These are phyloP conservation scores for Corythoichthys intestinalis DNA, from an alignment of 2,113 vertebrate genomes.

Conservation along the genomic window DNA sequence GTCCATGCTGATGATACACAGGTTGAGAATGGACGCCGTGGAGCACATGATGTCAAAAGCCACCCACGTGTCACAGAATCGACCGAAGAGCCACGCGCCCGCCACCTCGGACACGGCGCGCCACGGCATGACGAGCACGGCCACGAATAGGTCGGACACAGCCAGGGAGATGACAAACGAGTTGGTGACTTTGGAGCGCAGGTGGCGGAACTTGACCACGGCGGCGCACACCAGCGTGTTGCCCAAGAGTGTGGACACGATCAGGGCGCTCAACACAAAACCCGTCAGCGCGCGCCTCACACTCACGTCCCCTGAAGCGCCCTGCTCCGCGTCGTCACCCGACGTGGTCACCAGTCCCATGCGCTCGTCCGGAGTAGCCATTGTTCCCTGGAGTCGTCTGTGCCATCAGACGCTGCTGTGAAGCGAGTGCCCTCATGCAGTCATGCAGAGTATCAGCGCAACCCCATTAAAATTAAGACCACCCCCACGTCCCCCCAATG, in stretches of 20 bases:
- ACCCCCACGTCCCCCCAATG: too few species aligned
- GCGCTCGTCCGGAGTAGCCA: background rate
- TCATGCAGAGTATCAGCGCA: background rate
- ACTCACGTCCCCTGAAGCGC: constrained; percentile 15
- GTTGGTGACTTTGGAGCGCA: constrained; percentile 76
- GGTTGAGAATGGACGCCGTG: constrained; percentile 77
- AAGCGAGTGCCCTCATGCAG: background rate
- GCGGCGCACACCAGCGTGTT: constrained; percentile 73
- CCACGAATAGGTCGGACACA: constrained; percentile 77
- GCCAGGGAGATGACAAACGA: constrained; percentile 79
- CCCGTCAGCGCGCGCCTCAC: constrained; percentile 66
- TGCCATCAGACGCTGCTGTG: background rate
- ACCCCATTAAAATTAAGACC: background rate
- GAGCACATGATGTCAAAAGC: constrained; percentile 81
- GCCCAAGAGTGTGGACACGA: constrained; percentile 75
- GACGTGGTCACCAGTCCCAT: constrained; percentile 26
- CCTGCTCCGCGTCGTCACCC: constrained; percentile 10
- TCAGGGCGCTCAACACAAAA: constrained; percentile 71
- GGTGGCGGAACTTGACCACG: constrained; percentile 69
- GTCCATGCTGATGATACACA: constrained; percentile 82
- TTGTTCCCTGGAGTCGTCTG: background rate
- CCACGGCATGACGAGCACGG: constrained; percentile 79
- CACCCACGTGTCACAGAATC: constrained; percentile 79
- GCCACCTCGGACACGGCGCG: constrained; percentile 73
- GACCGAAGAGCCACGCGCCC: constrained; percentile 74